Conservation (phyloP, 1,140 invertebrate species). For the Anoplolepis gracilipes region DNA sequence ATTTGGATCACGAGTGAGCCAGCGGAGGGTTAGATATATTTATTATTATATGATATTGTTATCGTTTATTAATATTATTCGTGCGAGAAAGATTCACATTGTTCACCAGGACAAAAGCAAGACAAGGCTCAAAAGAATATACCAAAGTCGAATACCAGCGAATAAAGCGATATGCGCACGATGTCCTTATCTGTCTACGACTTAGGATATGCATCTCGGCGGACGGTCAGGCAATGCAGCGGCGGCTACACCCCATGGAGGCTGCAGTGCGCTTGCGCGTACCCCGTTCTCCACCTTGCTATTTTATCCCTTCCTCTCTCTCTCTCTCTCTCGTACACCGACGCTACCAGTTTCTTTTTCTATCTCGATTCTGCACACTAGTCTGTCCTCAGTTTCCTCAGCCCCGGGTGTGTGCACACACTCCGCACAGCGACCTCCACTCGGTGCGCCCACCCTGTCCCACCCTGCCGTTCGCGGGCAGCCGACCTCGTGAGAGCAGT, state of each 20-base stretch:
- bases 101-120: not conserved
- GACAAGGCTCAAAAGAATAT: not conserved
- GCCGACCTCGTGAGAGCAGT: constrained; percentile 65
- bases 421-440: constrained; percentile 44
- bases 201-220: constrained; percentile 44
- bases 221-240: constrained; percentile 45
- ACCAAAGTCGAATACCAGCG: not conserved
- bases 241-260: constrained; percentile 70
- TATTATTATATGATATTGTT: not conserved
- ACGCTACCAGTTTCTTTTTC: not conserved
- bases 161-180: constrained; percentile 22
- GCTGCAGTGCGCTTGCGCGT: constrained; percentile 66
- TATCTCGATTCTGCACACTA: not conserved
- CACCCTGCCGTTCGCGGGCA: constrained; percentile 49
- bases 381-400: constrained; percentile 45
- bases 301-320: not conserved
- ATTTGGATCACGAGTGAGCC: too few relatives aligned
- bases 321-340: not conserved
- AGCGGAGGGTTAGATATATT: not conserved
- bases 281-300: constrained; percentile 33
- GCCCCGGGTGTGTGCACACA: constrained; percentile 63
- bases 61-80: too few relatives aligned
- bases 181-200: constrained; percentile 26
- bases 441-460: constrained; percentile 48
- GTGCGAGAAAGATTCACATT: too few relatives aligned